Conservation (phyloP, 2,797 vertebrate species). For the Pitangus sulphuratus region DNA sequence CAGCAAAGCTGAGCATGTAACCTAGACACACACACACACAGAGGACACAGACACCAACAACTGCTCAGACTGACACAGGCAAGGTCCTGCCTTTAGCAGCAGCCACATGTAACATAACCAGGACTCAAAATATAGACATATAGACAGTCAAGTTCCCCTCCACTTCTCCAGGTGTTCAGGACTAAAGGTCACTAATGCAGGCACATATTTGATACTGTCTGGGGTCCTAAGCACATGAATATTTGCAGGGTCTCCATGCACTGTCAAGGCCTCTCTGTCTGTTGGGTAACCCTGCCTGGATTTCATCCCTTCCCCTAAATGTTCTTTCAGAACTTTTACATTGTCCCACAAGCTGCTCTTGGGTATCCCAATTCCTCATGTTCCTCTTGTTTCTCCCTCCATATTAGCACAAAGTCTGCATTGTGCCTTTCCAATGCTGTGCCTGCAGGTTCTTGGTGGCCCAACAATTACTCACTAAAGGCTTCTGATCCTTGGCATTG, state of each 20-base stretch:
- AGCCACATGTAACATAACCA: background rate
- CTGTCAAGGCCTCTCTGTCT: background rate
- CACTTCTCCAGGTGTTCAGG: background rate
- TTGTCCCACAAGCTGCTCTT: background rate
- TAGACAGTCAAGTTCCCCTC: background rate
- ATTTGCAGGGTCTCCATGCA: background rate
- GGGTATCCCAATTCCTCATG: background rate
- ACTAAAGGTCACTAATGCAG: background rate
- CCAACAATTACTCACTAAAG: background rate
- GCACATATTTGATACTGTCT: background rate
- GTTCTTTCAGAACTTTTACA: background rate
- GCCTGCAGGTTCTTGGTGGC: background rate
- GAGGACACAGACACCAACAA: background rate
- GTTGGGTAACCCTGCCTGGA: background rate
- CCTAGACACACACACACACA: background rate
- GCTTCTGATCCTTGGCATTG: background rate
- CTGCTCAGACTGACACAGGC: background rate
- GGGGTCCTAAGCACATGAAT: background rate
- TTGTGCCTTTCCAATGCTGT: rapidly evolving
- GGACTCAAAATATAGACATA: background rate
- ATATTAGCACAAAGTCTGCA: background rate
- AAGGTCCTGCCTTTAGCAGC: background rate
- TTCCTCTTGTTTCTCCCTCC: background rate
- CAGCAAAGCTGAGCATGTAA: background rate
- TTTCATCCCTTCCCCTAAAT: background rate